These are phyloP conservation scores for Boloria euphrosyne DNA, from an alignment of 2,888 invertebrate genomes.

Conservation along the genomic window DNA sequence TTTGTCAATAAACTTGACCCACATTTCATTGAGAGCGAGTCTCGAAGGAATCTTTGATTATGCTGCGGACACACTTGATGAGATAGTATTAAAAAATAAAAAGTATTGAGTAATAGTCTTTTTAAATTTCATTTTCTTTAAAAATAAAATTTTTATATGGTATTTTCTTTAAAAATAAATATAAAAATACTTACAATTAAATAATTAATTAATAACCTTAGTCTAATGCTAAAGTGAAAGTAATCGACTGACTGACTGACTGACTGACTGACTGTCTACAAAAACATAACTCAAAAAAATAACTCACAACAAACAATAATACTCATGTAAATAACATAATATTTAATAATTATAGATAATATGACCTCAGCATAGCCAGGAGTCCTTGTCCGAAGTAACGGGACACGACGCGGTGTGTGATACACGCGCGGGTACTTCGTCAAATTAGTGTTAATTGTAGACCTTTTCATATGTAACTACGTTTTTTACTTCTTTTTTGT, in stretches of 20 bases:
- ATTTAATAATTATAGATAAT: slow-evolving; percentile 5
- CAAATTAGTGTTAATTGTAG: slow-evolving; percentile 13
- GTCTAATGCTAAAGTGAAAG: too few species aligned
- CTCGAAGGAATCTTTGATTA: slow-evolving; percentile 59
- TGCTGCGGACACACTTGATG: slow-evolving; percentile 46
- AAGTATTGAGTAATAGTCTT: too few species aligned
- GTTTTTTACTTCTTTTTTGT: slow-evolving; percentile 2
- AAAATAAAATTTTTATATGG: too few species aligned
- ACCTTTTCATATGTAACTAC: slow-evolving; percentile 5
- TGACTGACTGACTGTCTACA: too few species aligned
- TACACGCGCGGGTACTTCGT: slow-evolving; percentile 28
- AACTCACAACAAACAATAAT: too few species aligned
- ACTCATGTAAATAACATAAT: too few species aligned
- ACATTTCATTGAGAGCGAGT: slow-evolving; percentile 75
- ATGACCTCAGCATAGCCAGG: slow-evolving; percentile 40
- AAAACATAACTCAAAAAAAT: too few species aligned
- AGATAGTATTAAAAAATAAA: too few species aligned
- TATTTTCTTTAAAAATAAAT: neutral
- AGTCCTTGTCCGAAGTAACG: slow-evolving; percentile 67
- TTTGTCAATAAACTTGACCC: slow-evolving; percentile 82
- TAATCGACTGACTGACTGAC: too few species aligned
- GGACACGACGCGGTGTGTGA: slow-evolving; percentile 40
- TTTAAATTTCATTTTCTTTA: too few species aligned
- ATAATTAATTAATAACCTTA: neutral
- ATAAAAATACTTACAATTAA: neutral